Conservation (phyloP, 2,888 invertebrate genomes). For the Sicus ferrugineus region DNA sequence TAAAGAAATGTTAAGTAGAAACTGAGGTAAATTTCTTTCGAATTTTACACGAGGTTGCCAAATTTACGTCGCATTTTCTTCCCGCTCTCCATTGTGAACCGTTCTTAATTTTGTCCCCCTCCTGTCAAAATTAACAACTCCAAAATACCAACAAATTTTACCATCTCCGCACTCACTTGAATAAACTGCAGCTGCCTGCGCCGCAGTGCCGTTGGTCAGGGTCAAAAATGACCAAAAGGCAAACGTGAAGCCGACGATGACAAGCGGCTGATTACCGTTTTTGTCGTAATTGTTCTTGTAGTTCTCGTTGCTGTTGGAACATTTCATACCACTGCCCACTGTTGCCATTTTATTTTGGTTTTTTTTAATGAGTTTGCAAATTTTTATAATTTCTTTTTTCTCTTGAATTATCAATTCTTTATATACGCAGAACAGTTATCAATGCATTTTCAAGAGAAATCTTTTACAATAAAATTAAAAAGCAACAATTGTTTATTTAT, state of each 20-base stretch:
- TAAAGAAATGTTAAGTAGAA: too few relatives aligned
- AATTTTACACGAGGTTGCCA: too few relatives aligned
- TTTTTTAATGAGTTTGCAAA: neutral
- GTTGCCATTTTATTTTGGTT: conserved; percentile 48
- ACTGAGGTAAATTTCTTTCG: too few relatives aligned
- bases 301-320: conserved; percentile 26
- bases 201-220: conserved; percentile 47
- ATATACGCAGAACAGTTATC: too few relatives aligned
- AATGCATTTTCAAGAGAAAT: too few relatives aligned
- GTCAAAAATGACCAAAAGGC: conserved; percentile 52
- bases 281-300: conserved; percentile 33
- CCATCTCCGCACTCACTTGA: conserved; percentile 63
- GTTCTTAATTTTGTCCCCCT: too few relatives aligned
- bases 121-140: too few relatives aligned
- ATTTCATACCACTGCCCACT: conserved; percentile 27
- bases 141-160: too few relatives aligned
- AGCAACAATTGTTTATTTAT: neutral
- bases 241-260: conserved; percentile 48
- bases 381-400: conserved; percentile 4
- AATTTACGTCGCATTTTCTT: too few relatives aligned
- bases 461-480: neutral
- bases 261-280: conserved; percentile 36
- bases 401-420: too few relatives aligned
- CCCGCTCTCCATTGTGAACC: too few relatives aligned
- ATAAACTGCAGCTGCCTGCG: conserved; percentile 59